Conservation (phyloP, 1,140 invertebrate species). For the Drosophila nigrodunni region DNA sequence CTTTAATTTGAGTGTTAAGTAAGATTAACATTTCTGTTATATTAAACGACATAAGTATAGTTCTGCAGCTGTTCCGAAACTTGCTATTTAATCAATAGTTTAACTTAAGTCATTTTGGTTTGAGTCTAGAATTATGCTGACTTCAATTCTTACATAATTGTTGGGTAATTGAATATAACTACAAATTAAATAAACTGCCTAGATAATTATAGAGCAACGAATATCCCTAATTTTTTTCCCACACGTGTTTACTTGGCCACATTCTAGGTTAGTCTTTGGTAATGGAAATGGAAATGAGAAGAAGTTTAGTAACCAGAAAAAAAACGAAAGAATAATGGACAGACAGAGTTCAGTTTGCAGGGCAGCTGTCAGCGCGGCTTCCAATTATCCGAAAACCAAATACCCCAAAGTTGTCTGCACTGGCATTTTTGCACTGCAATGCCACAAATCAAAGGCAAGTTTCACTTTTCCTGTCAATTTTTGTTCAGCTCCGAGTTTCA, state of each 20-base stretch:
- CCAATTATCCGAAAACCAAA: constrained; percentile 50
- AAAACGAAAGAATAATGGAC: constrained; percentile 12
- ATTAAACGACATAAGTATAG: too few relatives aligned
- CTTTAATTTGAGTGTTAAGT: too few relatives aligned
- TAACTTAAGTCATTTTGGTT: too few relatives aligned
- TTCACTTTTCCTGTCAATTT: constrained; percentile 59
- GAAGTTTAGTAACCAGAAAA: constrained; percentile 8
- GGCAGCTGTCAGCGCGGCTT: constrained; percentile 49
- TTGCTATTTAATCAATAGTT: too few relatives aligned
- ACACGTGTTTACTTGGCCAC: constrained; percentile 21
- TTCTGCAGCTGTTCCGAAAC: too few relatives aligned
- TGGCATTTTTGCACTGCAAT: constrained; percentile 31
- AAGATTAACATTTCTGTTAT: too few relatives aligned
- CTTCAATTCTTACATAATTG: background rate
- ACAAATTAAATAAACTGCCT: constrained; percentile 18
- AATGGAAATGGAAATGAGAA: background rate
- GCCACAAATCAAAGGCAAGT: constrained; percentile 54
- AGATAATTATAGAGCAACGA: constrained; percentile 19
- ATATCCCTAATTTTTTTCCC: background rate
- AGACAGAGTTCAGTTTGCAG: constrained; percentile 13
- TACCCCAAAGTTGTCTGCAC: constrained; percentile 41
- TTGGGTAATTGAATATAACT: constrained; percentile 12
- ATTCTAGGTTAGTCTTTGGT: background rate
- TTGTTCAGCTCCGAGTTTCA: constrained; percentile 46
- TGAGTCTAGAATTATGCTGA: too few relatives aligned